phyloP scores from a whole-genome alignment of 2,113 vertebrate species.

The Antechinus flavipes region DNA sequence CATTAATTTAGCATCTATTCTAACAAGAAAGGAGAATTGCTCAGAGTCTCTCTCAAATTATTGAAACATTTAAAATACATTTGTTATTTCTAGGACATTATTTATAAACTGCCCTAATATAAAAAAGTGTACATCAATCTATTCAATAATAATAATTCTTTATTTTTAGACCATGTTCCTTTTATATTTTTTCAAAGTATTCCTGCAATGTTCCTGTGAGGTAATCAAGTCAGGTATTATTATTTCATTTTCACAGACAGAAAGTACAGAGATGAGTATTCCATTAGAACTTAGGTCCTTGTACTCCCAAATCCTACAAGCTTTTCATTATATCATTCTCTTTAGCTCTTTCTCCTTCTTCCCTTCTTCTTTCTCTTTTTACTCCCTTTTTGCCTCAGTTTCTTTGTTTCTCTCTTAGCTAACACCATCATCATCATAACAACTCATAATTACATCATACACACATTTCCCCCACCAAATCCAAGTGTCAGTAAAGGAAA shows the following conservation, averaged over 20 bases:
- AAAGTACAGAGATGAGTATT: background rate
- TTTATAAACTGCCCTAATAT: background rate
- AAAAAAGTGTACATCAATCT: background rate
- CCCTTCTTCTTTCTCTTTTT: background rate
- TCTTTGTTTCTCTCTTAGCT: background rate
- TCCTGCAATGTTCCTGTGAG: background rate
- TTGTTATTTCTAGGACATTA: background rate
- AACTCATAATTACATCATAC: background rate
- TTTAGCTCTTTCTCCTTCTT: background rate
- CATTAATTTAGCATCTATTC: background rate
- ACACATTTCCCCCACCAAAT: background rate
- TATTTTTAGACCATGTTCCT: background rate
- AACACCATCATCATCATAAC: background rate
- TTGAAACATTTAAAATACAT: background rate
- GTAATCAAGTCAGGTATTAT: background rate
- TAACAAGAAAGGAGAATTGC: background rate
- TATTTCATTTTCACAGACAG: background rate
- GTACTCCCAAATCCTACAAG: background rate
- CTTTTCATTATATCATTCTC: background rate
- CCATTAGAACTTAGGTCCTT: background rate
- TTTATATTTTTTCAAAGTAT: background rate
- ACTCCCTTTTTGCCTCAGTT: background rate
- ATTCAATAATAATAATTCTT: background rate
- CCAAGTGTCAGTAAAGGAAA: background rate
- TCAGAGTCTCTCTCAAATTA: background rate